Conservation (phyloP, 2,888 invertebrate species). For the Sphinx pinastri region DNA sequence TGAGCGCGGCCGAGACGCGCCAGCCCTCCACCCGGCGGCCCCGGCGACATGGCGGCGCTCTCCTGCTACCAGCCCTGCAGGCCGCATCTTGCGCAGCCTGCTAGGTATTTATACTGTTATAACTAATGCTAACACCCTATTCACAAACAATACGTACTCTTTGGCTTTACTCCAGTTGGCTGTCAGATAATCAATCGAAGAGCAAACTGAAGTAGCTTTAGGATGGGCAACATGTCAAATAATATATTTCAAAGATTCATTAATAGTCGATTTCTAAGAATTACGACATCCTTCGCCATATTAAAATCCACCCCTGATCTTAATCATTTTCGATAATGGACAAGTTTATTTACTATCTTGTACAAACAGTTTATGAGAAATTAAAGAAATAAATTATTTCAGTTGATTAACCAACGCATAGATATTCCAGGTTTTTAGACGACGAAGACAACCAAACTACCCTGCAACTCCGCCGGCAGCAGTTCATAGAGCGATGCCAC, state of each 20-base stretch:
- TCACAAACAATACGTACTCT: too few species aligned
- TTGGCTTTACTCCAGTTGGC: too few species aligned
- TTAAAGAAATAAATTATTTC: neutral
- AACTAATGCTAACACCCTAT: too few species aligned
- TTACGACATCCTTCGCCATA: neutral
- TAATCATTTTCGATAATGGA: neutral
- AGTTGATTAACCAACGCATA: neutral
- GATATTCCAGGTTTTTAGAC: conserved; percentile 63
- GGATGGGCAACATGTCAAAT: neutral
- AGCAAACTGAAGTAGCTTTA: too few species aligned
- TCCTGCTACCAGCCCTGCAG: conserved; percentile 80
- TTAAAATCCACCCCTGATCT: neutral
- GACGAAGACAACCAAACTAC: conserved; percentile 63
- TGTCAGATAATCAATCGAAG: too few species aligned
- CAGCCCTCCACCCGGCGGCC: conserved; percentile 44
- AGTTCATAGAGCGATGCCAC: conserved; percentile 79
- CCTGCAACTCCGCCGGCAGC: conserved; percentile 71
- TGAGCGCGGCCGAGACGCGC: conserved; percentile 58
- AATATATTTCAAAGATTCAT: neutral
- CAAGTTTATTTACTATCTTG: too few species aligned
- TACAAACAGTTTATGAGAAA: too few species aligned
- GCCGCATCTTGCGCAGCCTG: conserved; percentile 77
- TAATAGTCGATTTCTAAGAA: neutral
- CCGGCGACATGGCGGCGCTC: conserved; percentile 75
- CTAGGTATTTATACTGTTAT: conserved; percentile 57